Base-by-base conservation (phyloP, 2,797 vertebrate species). In the Peromyscus aztecus region DNA sequence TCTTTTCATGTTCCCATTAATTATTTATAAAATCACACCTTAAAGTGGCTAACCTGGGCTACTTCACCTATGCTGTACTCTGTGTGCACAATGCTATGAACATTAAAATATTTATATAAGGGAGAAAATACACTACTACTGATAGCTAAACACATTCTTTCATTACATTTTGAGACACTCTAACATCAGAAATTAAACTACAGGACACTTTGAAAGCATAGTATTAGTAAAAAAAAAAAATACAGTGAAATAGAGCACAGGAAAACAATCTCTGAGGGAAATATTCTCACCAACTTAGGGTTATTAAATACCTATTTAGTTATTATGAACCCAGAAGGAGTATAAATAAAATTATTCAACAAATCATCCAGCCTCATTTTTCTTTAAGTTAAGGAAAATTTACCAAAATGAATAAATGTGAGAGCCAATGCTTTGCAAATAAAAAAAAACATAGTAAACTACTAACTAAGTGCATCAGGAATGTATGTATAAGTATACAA, bases 21-120 rank as follows among this genome's bases (percentile, higher is more conserved):
- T 75, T 84, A 88, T 40, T 92, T 92, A 65, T 16, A 92, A 80
- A 90, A 80, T 73, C 75, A 4, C 52, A 19, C 63, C n/a, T 78
- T 67, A 57, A 61, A 17, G 31, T 90, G 87, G 4, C 12, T 63
- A 29, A 71, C 21, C 27, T 31, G 61, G 61, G 37, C 78, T 65
- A 49, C 10, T 85, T 13, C 10, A 10, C 46, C 24, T 83, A 16
- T 83, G 37, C 1, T 37, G 24, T n/a, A 63, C 61, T 94, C 34
- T 52, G 5, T 77, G 17, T n/a, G n/a, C 6, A 61, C n/a, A 87
- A 63, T 63, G 4, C 8, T 17, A 49, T 71, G 61, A 93, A 8
- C 11, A 55, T 83, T 69, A 34, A 85, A 76, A 77, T 12, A 67
- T 76, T 46, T 61, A 21, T 89, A 49, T 46, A 55, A 85, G 81